Evolutionary conservation across 2,888 invertebrate species (phyloP).

Genomic region (Monochamus alternatus): DNA sequence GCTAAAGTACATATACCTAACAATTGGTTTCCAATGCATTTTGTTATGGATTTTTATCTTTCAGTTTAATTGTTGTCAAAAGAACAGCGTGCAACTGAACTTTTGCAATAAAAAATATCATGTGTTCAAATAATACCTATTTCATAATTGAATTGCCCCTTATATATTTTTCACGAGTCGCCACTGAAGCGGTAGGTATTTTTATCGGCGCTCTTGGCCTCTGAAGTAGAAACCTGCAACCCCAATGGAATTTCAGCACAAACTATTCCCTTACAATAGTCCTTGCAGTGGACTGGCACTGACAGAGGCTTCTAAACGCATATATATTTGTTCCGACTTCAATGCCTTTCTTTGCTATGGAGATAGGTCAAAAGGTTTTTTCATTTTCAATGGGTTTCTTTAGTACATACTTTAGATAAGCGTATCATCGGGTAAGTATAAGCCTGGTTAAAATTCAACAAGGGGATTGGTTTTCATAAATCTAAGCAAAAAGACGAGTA

Average conservation of each 20-base stretch:
- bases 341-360: background rate
- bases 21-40: no score
- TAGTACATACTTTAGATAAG: background rate
- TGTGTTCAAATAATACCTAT: no score
- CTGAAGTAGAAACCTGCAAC: background rate
- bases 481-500: no score
- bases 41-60: no score
- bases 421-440: no score
- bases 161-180: background rate
- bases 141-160: slow-evolving; percentile 24
- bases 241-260: slow-evolving; percentile 1
- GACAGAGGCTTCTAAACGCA: slow-evolving; percentile 12
- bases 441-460: no score
- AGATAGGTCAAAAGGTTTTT: slow-evolving; percentile 10
- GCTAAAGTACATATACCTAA: no score
- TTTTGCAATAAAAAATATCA: no score
- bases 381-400: background rate
- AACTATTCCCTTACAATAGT: slow-evolving; percentile 19
- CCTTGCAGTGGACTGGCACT: slow-evolving; percentile 5
- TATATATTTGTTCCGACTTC: slow-evolving; percentile 18
- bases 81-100: no score
- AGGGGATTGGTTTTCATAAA: no score
- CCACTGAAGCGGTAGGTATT: background rate
- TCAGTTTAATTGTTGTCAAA: no score
- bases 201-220: slow-evolving; percentile 3